Conservation (phyloP, 2,888 invertebrate genomes). For the Syrphus vitripennis region DNA sequence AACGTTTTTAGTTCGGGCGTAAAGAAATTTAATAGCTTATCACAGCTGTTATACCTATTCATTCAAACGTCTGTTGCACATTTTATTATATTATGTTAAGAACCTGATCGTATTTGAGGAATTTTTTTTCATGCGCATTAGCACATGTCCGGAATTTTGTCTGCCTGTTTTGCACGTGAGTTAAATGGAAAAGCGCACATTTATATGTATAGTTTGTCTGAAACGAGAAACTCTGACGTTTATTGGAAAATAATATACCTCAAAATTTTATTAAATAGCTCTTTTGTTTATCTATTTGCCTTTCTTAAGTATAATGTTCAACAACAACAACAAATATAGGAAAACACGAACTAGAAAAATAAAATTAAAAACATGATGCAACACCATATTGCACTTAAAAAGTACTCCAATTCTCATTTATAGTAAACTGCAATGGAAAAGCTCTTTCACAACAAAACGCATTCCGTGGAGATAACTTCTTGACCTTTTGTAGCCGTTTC, state of each 20-base stretch:
- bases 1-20: background rate
- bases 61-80: background rate
- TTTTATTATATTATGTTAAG: background rate
- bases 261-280: background rate
- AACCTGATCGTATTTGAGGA: background rate
- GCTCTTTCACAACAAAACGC: slow-evolving; percentile 55
- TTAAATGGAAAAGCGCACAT: slow-evolving; percentile 12
- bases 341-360: background rate
- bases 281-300: background rate
- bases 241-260: background rate
- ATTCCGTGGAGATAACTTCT: slow-evolving; percentile 55
- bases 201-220: slow-evolving; percentile 12
- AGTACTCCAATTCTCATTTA: slow-evolving; percentile 30
- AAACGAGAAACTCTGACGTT: background rate
- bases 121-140: background rate
- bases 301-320: slow-evolving; percentile 14
- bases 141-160: slow-evolving; percentile 5
- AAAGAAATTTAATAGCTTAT: background rate
- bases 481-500: slow-evolving; percentile 28
- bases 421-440: slow-evolving; percentile 22
- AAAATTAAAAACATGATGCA: slow-evolving; percentile 34
- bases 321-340: background rate
- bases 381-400: slow-evolving; percentile 61
- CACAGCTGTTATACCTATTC: background rate
- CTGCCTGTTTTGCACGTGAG: slow-evolving; percentile 11